Percentiles rank a stretch among this genome's conserved stretches.
Evolutionary conservation across 2,888 invertebrate species (phyloP).

Genomic region (Rhamphomyia laevipes): DNA sequence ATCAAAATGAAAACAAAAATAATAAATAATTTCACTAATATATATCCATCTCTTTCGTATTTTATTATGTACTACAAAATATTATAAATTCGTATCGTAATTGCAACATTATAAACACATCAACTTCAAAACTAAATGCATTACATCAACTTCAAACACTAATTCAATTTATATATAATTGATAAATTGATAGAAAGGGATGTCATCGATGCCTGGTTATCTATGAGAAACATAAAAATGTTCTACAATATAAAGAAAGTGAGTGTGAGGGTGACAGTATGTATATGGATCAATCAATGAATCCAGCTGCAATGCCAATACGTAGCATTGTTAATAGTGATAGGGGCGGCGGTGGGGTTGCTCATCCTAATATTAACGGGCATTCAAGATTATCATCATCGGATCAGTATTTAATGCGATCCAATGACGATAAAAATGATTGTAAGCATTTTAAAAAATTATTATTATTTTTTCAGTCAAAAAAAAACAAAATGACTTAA

Average conservation of each 20-base stretch:
- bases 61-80: too few species aligned
- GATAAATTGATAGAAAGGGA: constrained; percentile 59
- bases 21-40: too few species aligned
- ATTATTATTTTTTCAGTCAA: background rate
- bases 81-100: too few species aligned
- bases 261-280: constrained; percentile 52
- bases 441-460: constrained; percentile 36
- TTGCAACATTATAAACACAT: too few species aligned
- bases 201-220: constrained; percentile 92
- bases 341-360: constrained; percentile 39
- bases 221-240: constrained; percentile 89
- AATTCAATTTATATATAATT: too few species aligned
- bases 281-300: constrained; percentile 39
- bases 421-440: constrained; percentile 41
- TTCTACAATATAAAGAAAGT: constrained; percentile 96
- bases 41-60: too few species aligned
- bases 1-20: too few species aligned
- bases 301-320: constrained; percentile 41
- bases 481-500: background rate
- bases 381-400: constrained; percentile 41
- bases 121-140: too few species aligned
- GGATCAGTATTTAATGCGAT: constrained; percentile 41
- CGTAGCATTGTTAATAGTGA: constrained; percentile 40
- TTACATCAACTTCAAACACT: too few species aligned
- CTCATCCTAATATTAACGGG: constrained; percentile 41